Conservation (phyloP, 1,140 invertebrate species). For the Piezodorus guildinii region DNA sequence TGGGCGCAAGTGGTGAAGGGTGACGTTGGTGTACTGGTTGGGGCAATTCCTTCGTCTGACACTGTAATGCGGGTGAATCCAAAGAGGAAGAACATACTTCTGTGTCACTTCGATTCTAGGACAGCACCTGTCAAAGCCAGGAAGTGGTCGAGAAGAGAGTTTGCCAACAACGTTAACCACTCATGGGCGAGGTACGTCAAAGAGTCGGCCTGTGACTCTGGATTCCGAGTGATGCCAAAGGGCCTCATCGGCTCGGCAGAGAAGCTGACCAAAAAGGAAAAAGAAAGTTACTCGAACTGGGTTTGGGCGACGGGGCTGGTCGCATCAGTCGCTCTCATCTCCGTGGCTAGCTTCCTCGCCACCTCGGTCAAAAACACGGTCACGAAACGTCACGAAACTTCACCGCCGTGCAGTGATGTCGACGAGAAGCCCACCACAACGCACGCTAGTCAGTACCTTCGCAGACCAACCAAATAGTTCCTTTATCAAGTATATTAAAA, state of each 20-base stretch:
- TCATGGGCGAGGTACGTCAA: slow-evolving; percentile 55
- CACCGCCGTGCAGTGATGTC: background rate
- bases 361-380: slow-evolving; percentile 1
- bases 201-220: slow-evolving; percentile 49
- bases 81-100: slow-evolving; percentile 49
- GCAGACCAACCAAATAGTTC: too few species aligned
- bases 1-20: slow-evolving; percentile 54
- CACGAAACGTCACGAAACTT: background rate
- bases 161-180: slow-evolving; percentile 44
- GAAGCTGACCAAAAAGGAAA: background rate
- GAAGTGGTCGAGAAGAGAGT: slow-evolving; percentile 41
- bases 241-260: background rate
- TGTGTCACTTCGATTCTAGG: slow-evolving; percentile 50
- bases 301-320: background rate
- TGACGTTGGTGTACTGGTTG: slow-evolving; percentile 49
- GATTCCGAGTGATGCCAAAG: slow-evolving; percentile 4
- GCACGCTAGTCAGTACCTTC: too few species aligned
- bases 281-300: background rate
- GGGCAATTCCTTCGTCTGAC: slow-evolving; percentile 37
- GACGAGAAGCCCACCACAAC: background rate
- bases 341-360: background rate
- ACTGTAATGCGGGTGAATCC: slow-evolving; percentile 41
- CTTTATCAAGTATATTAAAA: too few species aligned
- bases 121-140: slow-evolving; percentile 40
- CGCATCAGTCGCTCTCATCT: background rate